Evolutionary conservation across 1,140 invertebrate species (phyloP).

Genomic region (Streblospio benedicti): DNA sequence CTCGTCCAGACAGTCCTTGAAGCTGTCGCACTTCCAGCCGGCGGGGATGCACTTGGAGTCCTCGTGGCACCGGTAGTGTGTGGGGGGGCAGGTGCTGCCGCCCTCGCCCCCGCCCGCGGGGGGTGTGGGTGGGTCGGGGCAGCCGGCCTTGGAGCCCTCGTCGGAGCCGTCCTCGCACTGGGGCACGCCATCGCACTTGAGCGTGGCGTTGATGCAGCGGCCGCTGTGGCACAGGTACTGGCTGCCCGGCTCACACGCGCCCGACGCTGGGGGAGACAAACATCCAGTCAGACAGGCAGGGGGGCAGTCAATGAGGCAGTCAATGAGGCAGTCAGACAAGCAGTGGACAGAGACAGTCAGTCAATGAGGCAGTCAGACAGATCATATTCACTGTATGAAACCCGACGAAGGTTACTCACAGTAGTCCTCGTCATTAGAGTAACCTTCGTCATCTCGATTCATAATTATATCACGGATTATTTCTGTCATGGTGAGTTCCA

Average conservation of each 20-base stretch:
- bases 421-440: not conserved
- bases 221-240: constrained; percentile 11
- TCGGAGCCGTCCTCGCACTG: constrained; percentile 19
- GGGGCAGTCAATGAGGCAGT: not conserved
- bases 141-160: constrained; percentile 8
- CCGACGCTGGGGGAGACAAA: not conserved
- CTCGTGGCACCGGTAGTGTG: constrained; percentile 4
- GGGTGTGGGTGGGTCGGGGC: not conserved
- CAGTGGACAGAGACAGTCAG: not conserved
- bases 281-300: too few species aligned
- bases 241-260: constrained; percentile 5
- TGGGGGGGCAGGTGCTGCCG: not conserved
- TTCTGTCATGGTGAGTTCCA: too few species aligned
- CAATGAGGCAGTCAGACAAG: not conserved
- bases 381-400: not conserved
- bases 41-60: not conserved
- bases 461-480: too few species aligned
- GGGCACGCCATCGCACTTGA: constrained; percentile 16
- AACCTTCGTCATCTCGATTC: not conserved
- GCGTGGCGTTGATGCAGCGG: constrained; percentile 12
- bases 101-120: not conserved
- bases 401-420: not conserved
- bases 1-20: constrained; percentile 9
- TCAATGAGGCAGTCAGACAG: not conserved
- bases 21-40: constrained; percentile 5